These are phyloP conservation scores for Onychomys leucogaster DNA, from an alignment of 2,797 vertebrate genomes.

Conservation along the genomic window DNA sequence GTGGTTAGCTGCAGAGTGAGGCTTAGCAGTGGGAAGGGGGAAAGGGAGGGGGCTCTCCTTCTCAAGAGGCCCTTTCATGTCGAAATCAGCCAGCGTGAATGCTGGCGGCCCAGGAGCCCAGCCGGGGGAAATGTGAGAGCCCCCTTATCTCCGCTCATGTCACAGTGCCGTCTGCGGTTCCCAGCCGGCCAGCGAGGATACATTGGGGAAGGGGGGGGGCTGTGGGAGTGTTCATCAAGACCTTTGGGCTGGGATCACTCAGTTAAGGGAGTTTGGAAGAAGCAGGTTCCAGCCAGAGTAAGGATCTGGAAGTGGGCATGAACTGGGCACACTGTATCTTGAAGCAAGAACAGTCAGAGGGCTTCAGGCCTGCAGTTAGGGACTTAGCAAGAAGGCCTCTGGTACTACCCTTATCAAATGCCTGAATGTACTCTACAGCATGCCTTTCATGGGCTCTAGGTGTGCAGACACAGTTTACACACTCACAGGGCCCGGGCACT, in stretches of 20 bases:
- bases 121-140: constrained; percentile 80
- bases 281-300: constrained; percentile 33
- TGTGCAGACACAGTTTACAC: background rate
- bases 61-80: constrained; percentile 83
- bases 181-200: constrained; percentile 66
- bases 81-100: constrained; percentile 79
- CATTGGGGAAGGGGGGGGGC: constrained; percentile 57
- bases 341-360: background rate
- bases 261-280: background rate
- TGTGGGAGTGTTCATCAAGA: constrained; percentile 54
- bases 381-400: background rate
- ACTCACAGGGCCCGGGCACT: constrained; percentile 3
- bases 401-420: background rate
- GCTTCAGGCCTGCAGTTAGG: background rate
- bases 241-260: constrained; percentile 17
- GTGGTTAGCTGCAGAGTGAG: constrained; percentile 71
- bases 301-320: background rate
- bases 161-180: constrained; percentile 78
- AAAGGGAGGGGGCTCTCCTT: constrained; percentile 65
- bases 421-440: background rate
- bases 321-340: background rate
- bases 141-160: constrained; percentile 81
- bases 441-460: background rate
- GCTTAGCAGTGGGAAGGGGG: constrained; percentile 69
- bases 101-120: constrained; percentile 78